A percentile compares a stretch with the other conserved stretches of the same genome.
phyloP scores from a whole-genome alignment of 2,113 vertebrate species.

The Ivindomyrus marchei region DNA sequence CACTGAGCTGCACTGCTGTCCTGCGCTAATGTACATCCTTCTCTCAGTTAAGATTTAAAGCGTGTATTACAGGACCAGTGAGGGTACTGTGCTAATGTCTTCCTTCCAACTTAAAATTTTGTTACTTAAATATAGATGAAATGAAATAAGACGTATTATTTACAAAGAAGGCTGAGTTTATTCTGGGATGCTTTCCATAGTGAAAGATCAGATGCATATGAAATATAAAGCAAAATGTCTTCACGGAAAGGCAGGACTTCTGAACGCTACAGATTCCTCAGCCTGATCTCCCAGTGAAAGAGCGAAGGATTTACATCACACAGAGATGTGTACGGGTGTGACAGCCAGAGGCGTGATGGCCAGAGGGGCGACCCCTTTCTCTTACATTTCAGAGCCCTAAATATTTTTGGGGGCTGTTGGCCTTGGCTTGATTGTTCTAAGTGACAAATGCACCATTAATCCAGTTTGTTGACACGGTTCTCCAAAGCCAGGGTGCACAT shows the following conservation, averaged over 20 bases:
- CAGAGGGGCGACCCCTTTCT: neutral
- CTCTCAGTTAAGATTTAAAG: neutral
- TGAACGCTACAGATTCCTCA: neutral
- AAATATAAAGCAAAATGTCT: neutral
- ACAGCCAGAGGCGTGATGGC: too few relatives aligned
- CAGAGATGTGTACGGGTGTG: neutral
- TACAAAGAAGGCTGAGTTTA: neutral
- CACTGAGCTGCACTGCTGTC: neutral
- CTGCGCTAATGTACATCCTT: neutral
- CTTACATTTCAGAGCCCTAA: neutral
- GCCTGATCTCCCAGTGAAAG: neutral
- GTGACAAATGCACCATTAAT: neutral
- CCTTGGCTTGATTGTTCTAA: neutral
- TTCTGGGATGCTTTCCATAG: neutral
- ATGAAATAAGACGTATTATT: neutral
- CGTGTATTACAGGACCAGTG: neutral
- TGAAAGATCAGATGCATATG: neutral
- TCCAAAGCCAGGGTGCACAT: neutral
- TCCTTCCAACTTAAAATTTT: neutral
- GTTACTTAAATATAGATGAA: neutral
- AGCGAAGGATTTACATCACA: neutral
- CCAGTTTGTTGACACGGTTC: neutral
- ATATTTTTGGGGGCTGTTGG: neutral
- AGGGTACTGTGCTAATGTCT: neutral
- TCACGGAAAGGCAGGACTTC: neutral